These are phyloP conservation scores for Gavialis gangeticus DNA, from an alignment of 2,113 vertebrate genomes.

Conservation along the genomic window DNA sequence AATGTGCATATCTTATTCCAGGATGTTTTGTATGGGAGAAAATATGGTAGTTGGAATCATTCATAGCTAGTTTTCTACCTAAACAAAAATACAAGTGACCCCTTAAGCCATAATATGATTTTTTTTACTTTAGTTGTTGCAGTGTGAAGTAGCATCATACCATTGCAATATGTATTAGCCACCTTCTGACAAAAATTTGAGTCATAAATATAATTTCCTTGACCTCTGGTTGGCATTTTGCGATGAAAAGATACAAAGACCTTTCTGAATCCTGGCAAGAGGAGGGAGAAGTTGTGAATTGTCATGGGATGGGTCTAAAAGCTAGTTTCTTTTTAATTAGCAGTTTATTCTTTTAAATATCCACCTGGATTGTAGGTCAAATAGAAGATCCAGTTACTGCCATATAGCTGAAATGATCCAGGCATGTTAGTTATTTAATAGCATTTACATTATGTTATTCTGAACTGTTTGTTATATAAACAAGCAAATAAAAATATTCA, in stretches of 20 bases:
- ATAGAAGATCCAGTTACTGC: background rate
- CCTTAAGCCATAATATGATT: background rate
- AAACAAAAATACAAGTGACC: background rate
- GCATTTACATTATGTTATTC: background rate
- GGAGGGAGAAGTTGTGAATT: background rate
- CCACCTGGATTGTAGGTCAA: background rate
- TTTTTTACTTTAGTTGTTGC: background rate
- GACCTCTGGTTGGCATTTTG: background rate
- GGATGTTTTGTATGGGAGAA: no score
- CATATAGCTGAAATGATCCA: conserved; percentile 2
- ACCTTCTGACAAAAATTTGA: background rate
- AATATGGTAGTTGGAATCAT: background rate
- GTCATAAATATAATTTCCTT: background rate
- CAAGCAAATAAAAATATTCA: conserved; percentile 14
- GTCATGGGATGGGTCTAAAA: background rate
- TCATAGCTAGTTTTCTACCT: background rate
- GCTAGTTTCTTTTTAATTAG: background rate
- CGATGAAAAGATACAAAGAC: background rate
- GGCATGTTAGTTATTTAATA: background rate
- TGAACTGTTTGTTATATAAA: conserved; percentile 44
- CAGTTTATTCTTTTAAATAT: background rate
- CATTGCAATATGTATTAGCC: background rate
- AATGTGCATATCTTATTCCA: no score
- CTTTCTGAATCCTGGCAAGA: background rate
- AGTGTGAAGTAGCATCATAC: background rate